Evolutionary conservation across 2,888 invertebrate genomes (phyloP).

Genomic region (Lumbricus terrestris): DNA sequence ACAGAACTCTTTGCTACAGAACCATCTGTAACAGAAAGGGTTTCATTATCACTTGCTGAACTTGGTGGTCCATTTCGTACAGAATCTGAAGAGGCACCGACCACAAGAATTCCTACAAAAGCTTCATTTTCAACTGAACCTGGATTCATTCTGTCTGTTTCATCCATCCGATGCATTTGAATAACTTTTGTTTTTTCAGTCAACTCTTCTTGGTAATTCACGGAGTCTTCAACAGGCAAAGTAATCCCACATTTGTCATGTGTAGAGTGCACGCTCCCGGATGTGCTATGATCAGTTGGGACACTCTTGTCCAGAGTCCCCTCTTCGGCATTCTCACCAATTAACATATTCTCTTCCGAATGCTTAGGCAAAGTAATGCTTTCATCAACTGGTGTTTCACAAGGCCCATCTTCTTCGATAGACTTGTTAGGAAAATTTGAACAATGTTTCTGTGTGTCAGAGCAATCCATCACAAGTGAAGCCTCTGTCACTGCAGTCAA

Average conservation of each 20-base stretch:
- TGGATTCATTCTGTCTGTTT: background rate
- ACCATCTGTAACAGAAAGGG: background rate
- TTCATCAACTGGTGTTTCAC: background rate
- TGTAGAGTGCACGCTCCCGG: background rate
- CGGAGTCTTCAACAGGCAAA: background rate
- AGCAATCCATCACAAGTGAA: background rate
- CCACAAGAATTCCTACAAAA: background rate
- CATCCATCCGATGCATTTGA: background rate
- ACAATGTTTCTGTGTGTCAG: background rate
- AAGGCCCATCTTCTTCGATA: background rate
- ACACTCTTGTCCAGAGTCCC: background rate
- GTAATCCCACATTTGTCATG: background rate
- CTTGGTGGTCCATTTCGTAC: no score
- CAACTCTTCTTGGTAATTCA: background rate
- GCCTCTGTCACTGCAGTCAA: background rate
- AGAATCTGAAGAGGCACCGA: background rate
- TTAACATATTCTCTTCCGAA: background rate
- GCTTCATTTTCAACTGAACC: no score
- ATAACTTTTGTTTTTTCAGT: background rate
- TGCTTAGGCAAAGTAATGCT: background rate
- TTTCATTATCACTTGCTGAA: background rate
- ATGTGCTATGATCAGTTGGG: background rate
- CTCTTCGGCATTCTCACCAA: conserved; percentile 3
- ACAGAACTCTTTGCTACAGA: background rate
- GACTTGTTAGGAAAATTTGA: background rate